phyloP scores from a whole-genome alignment of 2,113 vertebrate species.

The Uria lomvia region DNA sequence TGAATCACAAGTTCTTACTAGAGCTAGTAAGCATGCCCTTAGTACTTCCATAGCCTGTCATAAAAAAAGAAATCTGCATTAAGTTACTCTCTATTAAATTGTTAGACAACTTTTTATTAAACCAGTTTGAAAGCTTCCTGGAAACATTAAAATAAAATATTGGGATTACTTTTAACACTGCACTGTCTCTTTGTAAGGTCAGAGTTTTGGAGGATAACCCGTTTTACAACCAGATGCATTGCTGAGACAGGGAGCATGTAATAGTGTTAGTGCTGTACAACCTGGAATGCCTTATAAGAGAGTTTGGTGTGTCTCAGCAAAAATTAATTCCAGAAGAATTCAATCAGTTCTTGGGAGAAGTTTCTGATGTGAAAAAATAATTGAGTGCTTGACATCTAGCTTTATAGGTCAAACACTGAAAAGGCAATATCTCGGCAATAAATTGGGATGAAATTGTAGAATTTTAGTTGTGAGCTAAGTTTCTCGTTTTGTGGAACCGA shows the following conservation, averaged over 20 bases:
- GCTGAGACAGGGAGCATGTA: background rate
- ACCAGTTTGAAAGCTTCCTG: slow-evolving; percentile 26
- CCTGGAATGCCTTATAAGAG: background rate
- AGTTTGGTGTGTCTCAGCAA: slow-evolving; percentile 30
- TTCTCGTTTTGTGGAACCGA: slow-evolving; percentile 31
- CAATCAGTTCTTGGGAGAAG: slow-evolving; percentile 65
- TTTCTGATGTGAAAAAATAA: slow-evolving; percentile 72
- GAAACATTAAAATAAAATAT: slow-evolving; percentile 52
- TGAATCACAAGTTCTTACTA: background rate
- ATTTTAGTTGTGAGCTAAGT: slow-evolving; percentile 17
- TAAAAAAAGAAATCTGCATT: background rate
- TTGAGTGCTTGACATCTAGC: slow-evolving; percentile 73
- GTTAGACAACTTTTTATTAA: slow-evolving; percentile 12
- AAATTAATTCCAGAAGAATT: slow-evolving; percentile 65
- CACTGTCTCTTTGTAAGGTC: background rate
- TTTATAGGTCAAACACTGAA: slow-evolving; percentile 68
- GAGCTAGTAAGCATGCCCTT: background rate
- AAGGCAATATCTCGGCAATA: slow-evolving; percentile 70
- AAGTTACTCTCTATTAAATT: slow-evolving; percentile 21
- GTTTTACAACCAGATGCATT: slow-evolving; percentile 2
- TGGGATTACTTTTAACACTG: slow-evolving; percentile 2
- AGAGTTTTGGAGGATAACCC: slow-evolving; percentile 16
- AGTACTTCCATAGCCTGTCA: background rate
- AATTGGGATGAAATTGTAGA: slow-evolving; percentile 65
- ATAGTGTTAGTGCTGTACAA: slow-evolving; percentile 23